phyloP scores from a whole-genome alignment of 2,797 vertebrate genomes.

The Aeoliscus strigatus region DNA sequence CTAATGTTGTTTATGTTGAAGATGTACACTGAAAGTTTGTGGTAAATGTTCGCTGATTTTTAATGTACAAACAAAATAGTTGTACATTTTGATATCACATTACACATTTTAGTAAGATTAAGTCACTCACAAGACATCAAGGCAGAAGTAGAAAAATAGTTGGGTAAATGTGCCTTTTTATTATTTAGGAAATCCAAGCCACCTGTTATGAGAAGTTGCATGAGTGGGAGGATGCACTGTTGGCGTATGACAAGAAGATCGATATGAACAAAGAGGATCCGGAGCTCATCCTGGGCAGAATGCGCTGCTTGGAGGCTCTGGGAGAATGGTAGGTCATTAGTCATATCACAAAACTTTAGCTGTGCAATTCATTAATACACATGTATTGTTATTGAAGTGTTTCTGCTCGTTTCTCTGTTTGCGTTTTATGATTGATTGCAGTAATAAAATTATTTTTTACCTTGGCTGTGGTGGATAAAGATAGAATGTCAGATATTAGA shows the following conservation, averaged over 20 bases:
- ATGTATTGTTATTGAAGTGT: neutral
- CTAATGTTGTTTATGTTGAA: too few relatives aligned
- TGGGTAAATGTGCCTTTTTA: neutral
- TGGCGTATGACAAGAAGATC: constrained; percentile 96
- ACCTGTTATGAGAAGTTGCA: constrained; percentile 99
- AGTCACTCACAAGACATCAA: too few relatives aligned
- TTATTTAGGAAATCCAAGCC: constrained; percentile 92
- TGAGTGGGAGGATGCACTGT: constrained; percentile 96
- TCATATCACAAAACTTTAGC: too few relatives aligned
- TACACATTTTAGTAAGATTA: too few relatives aligned
- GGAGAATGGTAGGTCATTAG: constrained; percentile 89
- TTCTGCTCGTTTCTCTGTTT: neutral
- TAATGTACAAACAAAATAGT: too few relatives aligned
- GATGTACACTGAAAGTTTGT: too few relatives aligned
- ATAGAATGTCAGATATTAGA: constrained; percentile 2
- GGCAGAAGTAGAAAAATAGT: neutral
- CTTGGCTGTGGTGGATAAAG: constrained; percentile 16
- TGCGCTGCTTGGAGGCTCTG: constrained; percentile 96
- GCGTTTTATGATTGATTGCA: constrained; percentile 13
- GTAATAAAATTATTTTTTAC: constrained; percentile 14
- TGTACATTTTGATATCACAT: too few relatives aligned
- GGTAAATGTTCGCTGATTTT: too few relatives aligned
- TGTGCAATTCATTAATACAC: constrained; percentile 2
- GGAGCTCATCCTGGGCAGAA: constrained; percentile 93
- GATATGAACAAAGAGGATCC: constrained; percentile 98